phyloP scores from a whole-genome alignment of 2,113 vertebrate genomes.

The Conger conger region DNA sequence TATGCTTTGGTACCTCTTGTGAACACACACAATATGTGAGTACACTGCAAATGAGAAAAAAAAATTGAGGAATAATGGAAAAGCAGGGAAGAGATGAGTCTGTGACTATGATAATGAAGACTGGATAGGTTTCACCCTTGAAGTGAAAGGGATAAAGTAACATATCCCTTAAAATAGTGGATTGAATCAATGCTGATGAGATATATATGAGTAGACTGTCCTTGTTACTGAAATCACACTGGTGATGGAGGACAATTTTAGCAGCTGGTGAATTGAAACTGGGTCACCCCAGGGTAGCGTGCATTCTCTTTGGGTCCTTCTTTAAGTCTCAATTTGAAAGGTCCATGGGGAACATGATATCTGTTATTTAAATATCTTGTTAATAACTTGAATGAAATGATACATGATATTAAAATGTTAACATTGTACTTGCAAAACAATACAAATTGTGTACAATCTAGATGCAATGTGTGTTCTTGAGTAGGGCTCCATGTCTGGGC shows the following conservation, averaged over 20 bases:
- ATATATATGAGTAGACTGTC: background rate
- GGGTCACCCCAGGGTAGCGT: background rate
- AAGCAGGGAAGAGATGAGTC: background rate
- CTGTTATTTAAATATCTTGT: background rate
- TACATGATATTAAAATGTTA: no score
- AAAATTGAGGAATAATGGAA: background rate
- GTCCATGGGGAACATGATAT: background rate
- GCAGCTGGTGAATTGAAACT: slow-evolving; percentile 1
- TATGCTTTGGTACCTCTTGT: background rate
- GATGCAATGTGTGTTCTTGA: no score
- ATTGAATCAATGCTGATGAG: background rate
- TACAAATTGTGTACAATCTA: no score
- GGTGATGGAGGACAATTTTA: background rate
- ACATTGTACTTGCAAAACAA: no score
- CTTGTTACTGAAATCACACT: background rate
- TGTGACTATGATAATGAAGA: background rate
- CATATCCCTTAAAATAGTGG: background rate
- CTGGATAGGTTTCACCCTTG: background rate
- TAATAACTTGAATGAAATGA: background rate
- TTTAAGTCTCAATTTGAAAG: background rate
- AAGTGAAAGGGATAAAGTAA: background rate
- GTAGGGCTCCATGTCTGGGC: no score
- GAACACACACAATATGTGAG: background rate
- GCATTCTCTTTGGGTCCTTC: background rate
- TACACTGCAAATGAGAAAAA: background rate